Base-by-base conservation (phyloP, 92 coral and sea anemone species). In the Diadumene lineata region DNA sequence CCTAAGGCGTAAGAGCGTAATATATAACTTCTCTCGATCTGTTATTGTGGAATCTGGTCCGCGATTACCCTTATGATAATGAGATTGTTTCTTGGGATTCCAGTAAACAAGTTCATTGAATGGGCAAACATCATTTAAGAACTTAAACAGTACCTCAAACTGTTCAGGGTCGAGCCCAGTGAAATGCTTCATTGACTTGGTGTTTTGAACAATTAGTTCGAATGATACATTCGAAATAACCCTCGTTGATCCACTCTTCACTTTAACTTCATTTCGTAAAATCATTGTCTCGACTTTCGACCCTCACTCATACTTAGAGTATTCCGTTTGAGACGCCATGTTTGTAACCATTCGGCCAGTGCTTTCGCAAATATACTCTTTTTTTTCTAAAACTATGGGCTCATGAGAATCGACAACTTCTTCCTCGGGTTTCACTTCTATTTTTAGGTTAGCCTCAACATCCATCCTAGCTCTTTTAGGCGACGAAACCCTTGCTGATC, bases 101-200 rank as follows among this genome's bases (percentile, higher is more conserved):
- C 82, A 76, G 32, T 56, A 82, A 17, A 31, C 16, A 17, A 82
- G 76, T 30, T 27, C 9, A 50, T 76, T 46, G 31, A 82, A 56
- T 31, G 87, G 87, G 66, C 68, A 82, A 70, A 82, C 82, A 50
- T 18, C 23, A 60, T 76, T 55, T 9, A 82, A 73, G 69, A 82
- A 82, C 10, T 68, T 32, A 60, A 73, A 71, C 55, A 82, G 73
- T 18, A 66, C 70, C 57, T 76, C 80, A 32, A 70, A 67, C 82
- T 81, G 78, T 19, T 85, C 68, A 50, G 64, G 63, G 27, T 82
- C 70, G 16, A 85, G 84, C 53, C 88, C 84, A 15, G 66, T 74
- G 68, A 78, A 74, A 60, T 60, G 51, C 51, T 74, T 74, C 79
- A 74, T 74, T 46, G 38, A 56, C 38, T 23, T 50, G 18, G 68